These are phyloP conservation scores for Tillus elongatus DNA, from an alignment of 2,888 invertebrate species.

Conservation along the genomic window DNA sequence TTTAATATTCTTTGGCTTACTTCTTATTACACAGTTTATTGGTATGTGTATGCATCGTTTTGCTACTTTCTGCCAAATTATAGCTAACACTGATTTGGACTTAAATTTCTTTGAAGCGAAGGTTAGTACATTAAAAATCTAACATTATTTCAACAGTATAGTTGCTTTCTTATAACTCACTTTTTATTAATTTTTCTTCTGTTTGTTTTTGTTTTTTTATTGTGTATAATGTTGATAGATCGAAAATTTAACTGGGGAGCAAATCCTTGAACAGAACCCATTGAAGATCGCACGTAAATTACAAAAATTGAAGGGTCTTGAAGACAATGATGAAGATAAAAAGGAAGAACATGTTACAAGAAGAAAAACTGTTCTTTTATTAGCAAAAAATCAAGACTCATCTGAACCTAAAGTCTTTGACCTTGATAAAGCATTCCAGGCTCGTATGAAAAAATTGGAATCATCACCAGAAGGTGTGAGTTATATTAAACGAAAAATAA, in stretches of 20 bases:
- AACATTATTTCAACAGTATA: no score
- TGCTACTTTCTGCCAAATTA: constrained; percentile 63
- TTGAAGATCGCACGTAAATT: constrained; percentile 81
- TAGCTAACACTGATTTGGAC: constrained; percentile 55
- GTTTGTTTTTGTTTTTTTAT: no score
- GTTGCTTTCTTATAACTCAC: no score
- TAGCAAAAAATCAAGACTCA: constrained; percentile 42
- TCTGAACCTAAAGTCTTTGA: constrained; percentile 22
- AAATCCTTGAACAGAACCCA: constrained; percentile 76
- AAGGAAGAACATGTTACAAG: constrained; percentile 69
- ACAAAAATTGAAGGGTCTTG: constrained; percentile 71
- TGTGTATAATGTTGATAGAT: constrained; percentile 45
- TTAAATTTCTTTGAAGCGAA: constrained; percentile 21
- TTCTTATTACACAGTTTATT: constrained; percentile 61
- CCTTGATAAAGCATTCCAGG: constrained; percentile 29
- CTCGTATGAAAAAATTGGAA: constrained; percentile 20
- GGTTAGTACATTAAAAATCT: no score
- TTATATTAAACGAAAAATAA: no score
- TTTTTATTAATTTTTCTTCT: no score
- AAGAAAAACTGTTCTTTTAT: constrained; percentile 76
- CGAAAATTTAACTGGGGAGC: constrained; percentile 74
- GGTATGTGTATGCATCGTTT: constrained; percentile 71
- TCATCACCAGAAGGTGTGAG: background rate
- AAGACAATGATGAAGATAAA: constrained; percentile 69
- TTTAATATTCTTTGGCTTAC: constrained; percentile 59